Evolutionary conservation across 2,888 invertebrate genomes (phyloP), one percentile per base, ranked within the genome.

Genomic region (Lepidocyrtinus sp.): DNA sequence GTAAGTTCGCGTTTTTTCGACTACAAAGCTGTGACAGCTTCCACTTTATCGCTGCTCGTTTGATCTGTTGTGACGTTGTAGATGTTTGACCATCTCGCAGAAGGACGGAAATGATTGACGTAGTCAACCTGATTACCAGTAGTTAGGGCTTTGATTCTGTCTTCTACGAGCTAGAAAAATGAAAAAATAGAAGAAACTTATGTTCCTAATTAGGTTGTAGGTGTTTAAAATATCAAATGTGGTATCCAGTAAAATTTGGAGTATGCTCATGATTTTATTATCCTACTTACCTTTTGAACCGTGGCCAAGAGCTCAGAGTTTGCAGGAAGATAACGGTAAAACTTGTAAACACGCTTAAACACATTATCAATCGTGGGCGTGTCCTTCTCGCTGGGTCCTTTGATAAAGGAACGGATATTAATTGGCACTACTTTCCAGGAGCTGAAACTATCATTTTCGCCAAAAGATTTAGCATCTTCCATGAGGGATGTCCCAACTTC

Each of bases 341-440:
- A 59, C 21, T 19, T 21, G 7, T 19, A 9, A 9, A 59, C 22
- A 2, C 76, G 70, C 15, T 15, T 36, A 59, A 64, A 69, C 55
- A 76, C 70, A 46, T 21, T 27, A 17, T 76, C 76, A 70, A 76
- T 64, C 0, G 76, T 76, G 5, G 46, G 45, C 12, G 19, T 59
- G 21, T 59, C 59, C 2, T 21, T 21, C 1, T n/a, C 36, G 24
- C 62, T 25, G n/a, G 55, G 17, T 55, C n/a, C n/a, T n/a, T 55
- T 55, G n/a, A 12, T 12, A 17, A 45, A 22, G 59, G 46, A 27
- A n/a, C n/a, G n/a, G n/a, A n/a, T n/a, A n/a, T n/a, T n/a, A n/a
- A n/a, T n/a, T n/a, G n/a, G n/a, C n/a, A n/a, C n/a, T n/a, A n/a
- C n/a, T n/a, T 25, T 62, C 45, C 17, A 17, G 12, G 22, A 24